Conservation (phyloP, 1,140 invertebrate genomes). For the Popillia japonica region DNA sequence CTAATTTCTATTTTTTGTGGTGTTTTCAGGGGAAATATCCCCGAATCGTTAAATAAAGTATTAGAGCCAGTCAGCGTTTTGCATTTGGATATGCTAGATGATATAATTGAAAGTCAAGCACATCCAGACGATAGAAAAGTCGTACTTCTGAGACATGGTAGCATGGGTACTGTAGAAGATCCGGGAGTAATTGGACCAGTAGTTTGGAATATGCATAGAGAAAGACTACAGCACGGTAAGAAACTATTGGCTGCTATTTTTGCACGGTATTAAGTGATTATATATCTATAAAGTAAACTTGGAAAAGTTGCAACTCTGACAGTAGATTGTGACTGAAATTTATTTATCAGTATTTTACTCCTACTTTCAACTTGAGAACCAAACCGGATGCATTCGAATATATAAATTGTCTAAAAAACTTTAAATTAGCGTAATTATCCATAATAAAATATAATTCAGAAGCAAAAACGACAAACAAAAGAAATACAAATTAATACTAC, state of each 20-base stretch:
- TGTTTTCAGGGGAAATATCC: constrained; percentile 67
- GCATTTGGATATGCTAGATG: constrained; percentile 69
- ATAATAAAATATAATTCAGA: too few relatives aligned
- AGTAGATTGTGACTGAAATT: too few relatives aligned
- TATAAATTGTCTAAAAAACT: too few relatives aligned
- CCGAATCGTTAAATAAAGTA: constrained; percentile 79
- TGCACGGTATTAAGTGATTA: too few relatives aligned
- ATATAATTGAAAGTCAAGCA: constrained; percentile 53
- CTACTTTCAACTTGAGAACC: too few relatives aligned
- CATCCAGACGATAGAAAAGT: constrained; percentile 44
- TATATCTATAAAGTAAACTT: too few relatives aligned
- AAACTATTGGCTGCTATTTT: neutral
- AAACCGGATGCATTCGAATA: too few relatives aligned
- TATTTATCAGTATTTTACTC: too few relatives aligned
- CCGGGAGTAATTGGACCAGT: constrained; percentile 84
- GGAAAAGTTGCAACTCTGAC: too few relatives aligned
- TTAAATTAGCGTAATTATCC: too few relatives aligned
- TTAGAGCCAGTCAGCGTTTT: constrained; percentile 76
- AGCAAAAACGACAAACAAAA: too few relatives aligned
- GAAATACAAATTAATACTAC: too few relatives aligned
- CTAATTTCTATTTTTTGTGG: neutral
- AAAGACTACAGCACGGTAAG: constrained; percentile 59
- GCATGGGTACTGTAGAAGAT: constrained; percentile 69
- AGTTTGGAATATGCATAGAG: constrained; percentile 78
- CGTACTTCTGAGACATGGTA: constrained; percentile 61